Percentiles rank a stretch among this genome's conserved stretches.
These are phyloP conservation scores for Osmoderma eremita DNA, from an alignment of 2,888 invertebrate species.

Conservation along the genomic window DNA sequence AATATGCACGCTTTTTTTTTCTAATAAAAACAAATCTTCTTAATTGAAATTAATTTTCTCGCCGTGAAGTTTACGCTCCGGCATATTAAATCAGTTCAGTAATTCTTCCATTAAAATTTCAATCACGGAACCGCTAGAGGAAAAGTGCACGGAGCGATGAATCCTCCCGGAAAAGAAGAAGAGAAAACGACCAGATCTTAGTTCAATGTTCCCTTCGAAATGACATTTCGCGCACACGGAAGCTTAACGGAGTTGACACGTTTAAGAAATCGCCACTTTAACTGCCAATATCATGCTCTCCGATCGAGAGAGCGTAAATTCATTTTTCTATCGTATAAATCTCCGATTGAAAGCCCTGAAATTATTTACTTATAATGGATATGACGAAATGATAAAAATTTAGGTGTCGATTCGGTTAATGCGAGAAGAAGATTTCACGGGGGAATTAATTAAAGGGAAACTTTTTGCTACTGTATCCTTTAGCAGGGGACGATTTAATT, in stretches of 20 bases:
- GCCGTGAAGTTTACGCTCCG: neutral
- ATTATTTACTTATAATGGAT: slow-evolving; percentile 33
- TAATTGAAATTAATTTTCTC: slow-evolving; percentile 11
- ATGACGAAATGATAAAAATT: neutral
- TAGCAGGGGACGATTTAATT: no score
- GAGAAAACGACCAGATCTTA: no score
- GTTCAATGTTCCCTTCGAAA: neutral
- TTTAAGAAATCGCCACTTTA: slow-evolving; percentile 39
- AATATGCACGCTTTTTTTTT: no score
- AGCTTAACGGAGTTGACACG: slow-evolving; percentile 33
- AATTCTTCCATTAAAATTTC: slow-evolving; percentile 5
- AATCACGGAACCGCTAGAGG: neutral
- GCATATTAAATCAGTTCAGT: slow-evolving; percentile 3
- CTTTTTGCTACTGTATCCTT: no score
- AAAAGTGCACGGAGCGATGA: neutral
- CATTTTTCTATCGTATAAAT: slow-evolving; percentile 31
- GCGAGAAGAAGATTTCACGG: no score
- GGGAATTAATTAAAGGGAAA: no score
- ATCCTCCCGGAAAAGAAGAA: neutral
- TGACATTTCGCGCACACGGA: slow-evolving; percentile 7
- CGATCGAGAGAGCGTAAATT: slow-evolving; percentile 24
- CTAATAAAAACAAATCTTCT: neutral
- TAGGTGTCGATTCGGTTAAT: no score
- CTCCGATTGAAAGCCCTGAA: slow-evolving; percentile 22
- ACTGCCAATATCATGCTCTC: slow-evolving; percentile 40